Evolutionary conservation across 2,113 vertebrate species (phyloP), one percentile per base, ranked within the genome.

Genomic region (Carassius gibelio): DNA sequence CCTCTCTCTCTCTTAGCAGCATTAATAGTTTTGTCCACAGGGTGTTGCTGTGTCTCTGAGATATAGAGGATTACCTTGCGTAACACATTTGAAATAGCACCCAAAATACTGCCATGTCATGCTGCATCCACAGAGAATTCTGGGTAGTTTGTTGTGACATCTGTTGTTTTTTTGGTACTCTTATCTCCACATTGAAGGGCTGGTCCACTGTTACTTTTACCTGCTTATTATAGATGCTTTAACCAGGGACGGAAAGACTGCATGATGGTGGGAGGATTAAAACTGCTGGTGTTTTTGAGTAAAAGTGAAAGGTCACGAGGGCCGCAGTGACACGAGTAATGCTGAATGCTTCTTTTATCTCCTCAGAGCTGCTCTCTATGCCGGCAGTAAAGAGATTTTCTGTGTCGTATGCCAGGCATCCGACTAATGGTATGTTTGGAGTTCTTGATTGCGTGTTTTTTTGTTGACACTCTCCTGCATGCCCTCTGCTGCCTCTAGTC

Each of bases 371-470:
- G 96, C 96, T 99, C 94, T 98, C 97, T 97, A 97, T 98, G 97
- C 97, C 97, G 94, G 94, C 97, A 94, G 96, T 98, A 97, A 99
- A 99, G 96, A 96, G 97, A 96, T 99, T 99, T 99, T 99, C 98
- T 97, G 98, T 99, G 96, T 99, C 97, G 91, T 99, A 98, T 99
- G 98, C 98, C 97, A 98, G 97, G 96, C 97, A 98, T 97, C 98
- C 97, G 94, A 99, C 97, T 96, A 99, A 98, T 94, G 97, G 97
- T 99, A 99, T 95, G 97, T 99, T 95, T 94, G 96, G 95, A 96
- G 96, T 92, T 90, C 93, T 91, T 90, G 90, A 89, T 88, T 91
- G 86, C 82, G 78, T 89, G 86, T 89, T 82, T 82, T 85, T 79
- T 61, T 86, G 17, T 61, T 86, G 66, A 86, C 80, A 85, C 87